Evolutionary conservation across 23 tunicate genomes (phyloP), one percentile per base, ranked within the genome.

Genomic region (Diplosoma virens): DNA sequence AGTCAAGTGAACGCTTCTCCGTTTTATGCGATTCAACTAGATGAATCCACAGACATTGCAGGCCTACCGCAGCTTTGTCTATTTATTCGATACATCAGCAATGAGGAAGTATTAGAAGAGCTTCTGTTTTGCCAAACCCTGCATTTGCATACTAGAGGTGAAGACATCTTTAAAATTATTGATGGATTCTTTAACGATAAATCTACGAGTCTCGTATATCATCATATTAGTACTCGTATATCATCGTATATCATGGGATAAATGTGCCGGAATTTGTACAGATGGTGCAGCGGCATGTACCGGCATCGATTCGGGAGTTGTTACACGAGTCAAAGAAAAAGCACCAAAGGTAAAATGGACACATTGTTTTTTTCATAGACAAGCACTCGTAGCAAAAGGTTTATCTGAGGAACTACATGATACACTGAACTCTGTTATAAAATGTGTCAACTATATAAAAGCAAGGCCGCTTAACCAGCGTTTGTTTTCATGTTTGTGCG

Each of bases 261-360:
- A 56, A 58, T 75, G 80, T 75, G 82, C 59, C 25, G 72, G 82
- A 78, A 78, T 78, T 65, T 63, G 82, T 67, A 66, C 27, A 45
- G 76, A 79, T 48, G 84, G 84, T 79, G 75, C 75, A 45, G 84
- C 84, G 67, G 65, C 75, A 66, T 79, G 84, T 79, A 66, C 84
- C 31, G 76, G 84, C 64, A 66, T 67, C 46, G 67, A 67, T 66
- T 79, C 75, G 66, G 76, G 63, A 67, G 73, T 79, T 46, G 84
- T 79, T 47, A 79, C 66, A 78, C 70, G 82, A 78, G 29, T 78
- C 28, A 75, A 78, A 71, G 73, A 78, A 33, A 76, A 78, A 78
- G 82, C 73, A 63, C 73, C 82, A 78, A 78, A 78, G 4, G 82
- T 37, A 61, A 36, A 78, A 36, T 61, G 84, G 76, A 66, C 75